These are phyloP conservation scores for Aporophyla lueneburgensis DNA, from an alignment of 2,888 invertebrate species.

Conservation along the genomic window DNA sequence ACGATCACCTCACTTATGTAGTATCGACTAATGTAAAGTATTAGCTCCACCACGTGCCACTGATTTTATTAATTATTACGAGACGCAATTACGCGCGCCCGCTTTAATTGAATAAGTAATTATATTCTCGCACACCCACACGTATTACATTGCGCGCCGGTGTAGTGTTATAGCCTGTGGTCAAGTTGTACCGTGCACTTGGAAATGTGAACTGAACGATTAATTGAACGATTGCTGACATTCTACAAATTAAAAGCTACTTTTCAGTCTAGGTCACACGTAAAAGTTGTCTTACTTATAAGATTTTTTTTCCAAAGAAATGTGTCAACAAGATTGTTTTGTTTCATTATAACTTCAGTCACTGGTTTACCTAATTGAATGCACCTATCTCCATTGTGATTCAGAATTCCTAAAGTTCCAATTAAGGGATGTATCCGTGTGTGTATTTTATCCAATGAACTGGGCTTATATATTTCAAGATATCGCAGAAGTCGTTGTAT, in stretches of 20 bases:
- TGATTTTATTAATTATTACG: slow-evolving; percentile 71
- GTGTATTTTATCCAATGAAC: slow-evolving; percentile 19
- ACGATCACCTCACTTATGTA: slow-evolving; percentile 76
- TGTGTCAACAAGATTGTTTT: slow-evolving; percentile 9
- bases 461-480: slow-evolving; percentile 1
- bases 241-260: slow-evolving; percentile 65
- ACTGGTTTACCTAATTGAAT: slow-evolving; percentile 5
- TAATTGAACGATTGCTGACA: slow-evolving; percentile 67
- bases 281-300: slow-evolving; percentile 60
- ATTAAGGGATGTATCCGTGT: background rate
- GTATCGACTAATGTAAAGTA: slow-evolving; percentile 77
- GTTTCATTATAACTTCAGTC: slow-evolving; percentile 15
- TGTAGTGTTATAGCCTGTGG: slow-evolving; percentile 34
- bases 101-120: slow-evolving; percentile 64
- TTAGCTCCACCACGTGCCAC: slow-evolving; percentile 83
- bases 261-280: slow-evolving; percentile 60
- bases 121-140: slow-evolving; percentile 58
- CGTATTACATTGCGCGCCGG: slow-evolving; percentile 20
- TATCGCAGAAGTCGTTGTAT: background rate
- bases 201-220: slow-evolving; percentile 51
- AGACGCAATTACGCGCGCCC: slow-evolving; percentile 71
- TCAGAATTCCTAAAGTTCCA: background rate
- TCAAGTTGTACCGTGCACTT: slow-evolving; percentile 43
- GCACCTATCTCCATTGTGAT: background rate
- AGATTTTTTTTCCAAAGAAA: slow-evolving; percentile 40